phyloP scores from a whole-genome alignment of 2,797 vertebrate genomes.

The Protosalanx chinensis region DNA sequence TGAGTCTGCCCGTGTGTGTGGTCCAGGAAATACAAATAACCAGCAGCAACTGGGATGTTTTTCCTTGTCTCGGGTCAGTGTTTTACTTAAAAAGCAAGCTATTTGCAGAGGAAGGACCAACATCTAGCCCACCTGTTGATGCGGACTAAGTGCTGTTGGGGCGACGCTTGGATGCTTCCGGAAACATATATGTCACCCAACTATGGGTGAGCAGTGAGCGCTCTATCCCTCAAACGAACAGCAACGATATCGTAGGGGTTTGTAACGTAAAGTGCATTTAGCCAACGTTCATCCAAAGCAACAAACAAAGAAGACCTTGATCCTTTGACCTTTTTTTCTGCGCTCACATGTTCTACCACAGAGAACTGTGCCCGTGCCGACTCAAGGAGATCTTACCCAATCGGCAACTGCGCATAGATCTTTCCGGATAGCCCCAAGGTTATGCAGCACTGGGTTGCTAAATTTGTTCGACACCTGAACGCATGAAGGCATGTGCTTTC shows the following conservation, averaged over 20 bases:
- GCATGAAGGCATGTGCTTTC: too few species aligned
- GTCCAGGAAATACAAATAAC: slow-evolving; percentile 69
- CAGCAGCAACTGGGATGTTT: slow-evolving; percentile 66
- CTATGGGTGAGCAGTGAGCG: background rate
- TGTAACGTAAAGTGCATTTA: too few species aligned
- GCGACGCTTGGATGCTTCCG: too few species aligned
- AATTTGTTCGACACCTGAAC: background rate
- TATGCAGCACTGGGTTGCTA: background rate
- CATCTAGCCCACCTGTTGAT: slow-evolving; percentile 69
- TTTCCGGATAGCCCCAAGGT: too few species aligned
- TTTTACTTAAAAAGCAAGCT: slow-evolving; percentile 65
- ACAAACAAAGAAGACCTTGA: too few species aligned
- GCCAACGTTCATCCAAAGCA: too few species aligned
- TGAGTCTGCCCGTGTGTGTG: slow-evolving; percentile 56
- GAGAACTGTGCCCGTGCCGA: too few species aligned
- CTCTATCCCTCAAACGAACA: slow-evolving; percentile 29
- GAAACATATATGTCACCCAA: slow-evolving; percentile 35
- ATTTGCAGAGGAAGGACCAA: slow-evolving; percentile 60
- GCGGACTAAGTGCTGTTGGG: slow-evolving; percentile 49
- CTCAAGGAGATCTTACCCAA: too few species aligned
- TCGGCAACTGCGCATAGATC: too few species aligned
- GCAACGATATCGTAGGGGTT: too few species aligned
- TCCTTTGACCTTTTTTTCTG: too few species aligned
- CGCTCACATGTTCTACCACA: too few species aligned
- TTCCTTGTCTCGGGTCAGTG: slow-evolving; percentile 63